Percentiles rank a stretch among this genome's conserved stretches.
These are phyloP conservation scores for Bettongia penicillata DNA, from an alignment of 2,113 vertebrate genomes.

Conservation along the genomic window DNA sequence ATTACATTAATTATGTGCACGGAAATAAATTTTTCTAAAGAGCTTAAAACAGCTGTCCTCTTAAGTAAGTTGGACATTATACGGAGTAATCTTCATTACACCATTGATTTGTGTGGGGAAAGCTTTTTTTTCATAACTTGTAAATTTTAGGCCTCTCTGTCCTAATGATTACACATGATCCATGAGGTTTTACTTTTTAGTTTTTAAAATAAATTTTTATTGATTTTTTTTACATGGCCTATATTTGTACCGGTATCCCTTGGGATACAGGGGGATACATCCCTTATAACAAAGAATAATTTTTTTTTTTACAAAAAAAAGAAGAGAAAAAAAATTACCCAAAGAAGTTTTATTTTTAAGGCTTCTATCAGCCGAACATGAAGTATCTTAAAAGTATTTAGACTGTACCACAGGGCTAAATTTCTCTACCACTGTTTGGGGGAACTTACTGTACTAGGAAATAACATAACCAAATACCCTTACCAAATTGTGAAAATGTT, in stretches of 20 bases:
- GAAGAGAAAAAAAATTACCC: not conserved
- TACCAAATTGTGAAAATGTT: not conserved
- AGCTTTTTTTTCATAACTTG: not conserved
- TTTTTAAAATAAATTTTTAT: not conserved
- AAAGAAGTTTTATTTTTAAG: not conserved
- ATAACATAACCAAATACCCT: conserved; percentile 11
- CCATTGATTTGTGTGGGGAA: not conserved
- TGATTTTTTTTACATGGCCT: not conserved
- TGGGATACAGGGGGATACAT: not conserved
- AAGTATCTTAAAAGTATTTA: conserved; percentile 7
- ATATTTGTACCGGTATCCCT: not conserved
- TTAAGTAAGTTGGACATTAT: conserved; percentile 20
- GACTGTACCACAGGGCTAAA: not conserved
- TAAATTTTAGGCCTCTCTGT: not conserved
- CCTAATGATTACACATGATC: not conserved
- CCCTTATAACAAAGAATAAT: not conserved
- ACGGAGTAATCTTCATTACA: conserved; percentile 2
- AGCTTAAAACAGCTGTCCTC: not conserved
- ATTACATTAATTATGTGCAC: not conserved
- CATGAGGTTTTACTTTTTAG: no score
- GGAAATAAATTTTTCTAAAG: not conserved
- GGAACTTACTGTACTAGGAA: not conserved
- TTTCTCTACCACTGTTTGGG: not conserved
- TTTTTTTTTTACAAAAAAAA: not conserved
- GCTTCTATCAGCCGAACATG: not conserved